Evolutionary conservation across 2,888 invertebrate genomes (phyloP).

Genomic region (Metallyticus violacea): DNA sequence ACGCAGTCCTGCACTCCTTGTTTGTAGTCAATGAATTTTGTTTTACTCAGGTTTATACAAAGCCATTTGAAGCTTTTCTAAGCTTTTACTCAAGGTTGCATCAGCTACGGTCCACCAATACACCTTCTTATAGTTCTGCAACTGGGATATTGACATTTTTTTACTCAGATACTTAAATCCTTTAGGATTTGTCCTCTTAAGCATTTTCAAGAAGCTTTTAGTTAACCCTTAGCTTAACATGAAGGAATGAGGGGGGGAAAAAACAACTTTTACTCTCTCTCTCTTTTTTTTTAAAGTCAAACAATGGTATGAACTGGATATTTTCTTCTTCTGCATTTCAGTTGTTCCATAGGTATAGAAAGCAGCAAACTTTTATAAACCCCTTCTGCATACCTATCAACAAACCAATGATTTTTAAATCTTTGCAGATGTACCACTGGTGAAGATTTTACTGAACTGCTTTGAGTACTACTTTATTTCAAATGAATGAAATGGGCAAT

Average conservation of each 20-base stretch:
- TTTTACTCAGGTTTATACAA: constrained; percentile 1
- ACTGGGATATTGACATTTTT: background rate
- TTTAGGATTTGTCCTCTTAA: background rate
- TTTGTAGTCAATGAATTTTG: background rate
- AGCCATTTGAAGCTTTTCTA: constrained; percentile 12
- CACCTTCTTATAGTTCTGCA: background rate
- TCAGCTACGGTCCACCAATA: background rate
- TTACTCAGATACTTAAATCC: background rate
- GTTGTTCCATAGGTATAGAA: no score
- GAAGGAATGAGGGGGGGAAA: background rate
- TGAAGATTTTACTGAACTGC: no score
- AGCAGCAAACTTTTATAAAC: no score
- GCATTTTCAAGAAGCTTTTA: background rate
- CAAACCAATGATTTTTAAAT: no score
- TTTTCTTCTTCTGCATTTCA: background rate
- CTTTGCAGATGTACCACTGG: no score
- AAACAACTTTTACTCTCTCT: no score
- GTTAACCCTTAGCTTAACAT: background rate
- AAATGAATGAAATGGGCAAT: no score
- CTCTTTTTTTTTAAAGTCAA: background rate
- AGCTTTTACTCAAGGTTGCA: background rate
- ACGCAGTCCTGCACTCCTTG: background rate
- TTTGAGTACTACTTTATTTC: no score
- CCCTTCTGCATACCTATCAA: no score
- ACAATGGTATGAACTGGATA: background rate